Evolutionary conservation across 2,888 invertebrate genomes (phyloP).

Genomic region (Caenorhabditis doughertyi): DNA sequence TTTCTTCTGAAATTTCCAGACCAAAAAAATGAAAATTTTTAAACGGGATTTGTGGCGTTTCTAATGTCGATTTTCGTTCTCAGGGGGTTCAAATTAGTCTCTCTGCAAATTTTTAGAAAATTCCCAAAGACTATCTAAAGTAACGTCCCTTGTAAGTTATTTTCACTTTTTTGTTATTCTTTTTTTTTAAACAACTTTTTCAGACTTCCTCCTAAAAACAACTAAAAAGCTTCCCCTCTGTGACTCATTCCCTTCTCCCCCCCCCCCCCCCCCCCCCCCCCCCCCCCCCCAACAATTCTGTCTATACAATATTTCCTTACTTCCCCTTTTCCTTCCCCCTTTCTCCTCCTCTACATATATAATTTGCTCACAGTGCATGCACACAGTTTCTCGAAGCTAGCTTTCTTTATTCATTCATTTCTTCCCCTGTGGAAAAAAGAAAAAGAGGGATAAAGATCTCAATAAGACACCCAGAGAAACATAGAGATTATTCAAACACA

Average conservation of each 20-base stretch:
- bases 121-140: no score
- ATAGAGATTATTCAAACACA: conserved; percentile 39
- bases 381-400: conserved; percentile 20
- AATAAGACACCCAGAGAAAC: conserved; percentile 2
- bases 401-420: neutral
- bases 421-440: neutral
- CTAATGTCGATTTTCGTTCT: no score
- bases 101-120: no score
- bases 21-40: no score
- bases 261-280: neutral
- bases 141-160: no score
- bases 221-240: neutral
- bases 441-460: neutral
- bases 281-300: neutral
- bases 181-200: no score
- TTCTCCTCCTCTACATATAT: neutral
- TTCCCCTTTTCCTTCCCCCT: neutral
- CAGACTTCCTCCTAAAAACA: no score
- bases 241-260: neutral
- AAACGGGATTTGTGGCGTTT: no score
- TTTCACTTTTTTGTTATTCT: no score
- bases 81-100: no score
- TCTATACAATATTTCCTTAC: conserved; percentile 5
- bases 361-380: conserved; percentile 55
- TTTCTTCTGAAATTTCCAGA: no score